Evolutionary conservation across 2,113 vertebrate species (phyloP).

Genomic region (Paraplagusia blochii): DNA sequence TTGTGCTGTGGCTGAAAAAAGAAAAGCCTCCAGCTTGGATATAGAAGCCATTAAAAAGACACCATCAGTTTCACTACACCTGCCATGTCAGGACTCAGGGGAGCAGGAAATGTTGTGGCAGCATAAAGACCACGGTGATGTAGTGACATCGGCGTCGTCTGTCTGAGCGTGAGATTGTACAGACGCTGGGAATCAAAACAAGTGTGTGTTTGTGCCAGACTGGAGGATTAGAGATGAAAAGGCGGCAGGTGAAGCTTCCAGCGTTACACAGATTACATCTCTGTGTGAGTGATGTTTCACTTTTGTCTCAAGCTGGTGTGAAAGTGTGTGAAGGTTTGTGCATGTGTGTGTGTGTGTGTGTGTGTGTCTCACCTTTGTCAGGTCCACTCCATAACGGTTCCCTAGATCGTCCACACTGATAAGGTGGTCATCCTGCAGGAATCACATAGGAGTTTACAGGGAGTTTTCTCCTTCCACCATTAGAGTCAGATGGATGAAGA

Average conservation of each 20-base stretch:
- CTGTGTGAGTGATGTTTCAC: background rate
- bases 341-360: constrained; percentile 11
- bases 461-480: background rate
- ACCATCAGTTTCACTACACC: constrained; percentile 30
- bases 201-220: constrained; percentile 12
- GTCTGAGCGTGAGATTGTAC: constrained; percentile 2
- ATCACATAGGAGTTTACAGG: background rate
- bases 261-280: constrained; percentile 31
- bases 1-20: background rate
- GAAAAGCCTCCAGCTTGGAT: background rate
- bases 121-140: constrained; percentile 1
- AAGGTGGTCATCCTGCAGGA: constrained; percentile 86
- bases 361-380: constrained; percentile 75
- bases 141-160: background rate
- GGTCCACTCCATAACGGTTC: constrained; percentile 84
- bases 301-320: constrained; percentile 10
- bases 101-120: constrained; percentile 16
- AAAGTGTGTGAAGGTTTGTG: constrained; percentile 1
- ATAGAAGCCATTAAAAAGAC: constrained; percentile 26
- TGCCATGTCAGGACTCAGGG: constrained; percentile 21
- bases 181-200: background rate
- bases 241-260: constrained; percentile 25
- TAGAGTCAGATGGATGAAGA: background rate
- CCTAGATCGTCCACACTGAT: constrained; percentile 83
- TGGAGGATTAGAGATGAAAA: constrained; percentile 52